A percentile compares a stretch with the other conserved stretches of the same genome.
Evolutionary conservation across 2,888 invertebrate genomes (phyloP).

Genomic region (Ryuthela nishihirai): DNA sequence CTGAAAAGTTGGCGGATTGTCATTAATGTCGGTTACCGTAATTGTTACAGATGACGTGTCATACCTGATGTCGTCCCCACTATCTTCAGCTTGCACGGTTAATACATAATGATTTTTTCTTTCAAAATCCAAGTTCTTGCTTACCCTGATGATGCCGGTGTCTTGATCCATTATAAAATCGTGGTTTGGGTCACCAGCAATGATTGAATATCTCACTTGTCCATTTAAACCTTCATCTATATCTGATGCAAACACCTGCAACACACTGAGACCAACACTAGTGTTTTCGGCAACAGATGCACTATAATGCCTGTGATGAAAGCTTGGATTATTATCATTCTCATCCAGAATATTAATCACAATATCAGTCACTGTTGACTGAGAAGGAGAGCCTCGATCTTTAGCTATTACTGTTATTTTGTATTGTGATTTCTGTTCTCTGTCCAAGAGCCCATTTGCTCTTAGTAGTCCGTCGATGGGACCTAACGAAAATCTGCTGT

Average conservation of each 20-base stretch:
- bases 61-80: constrained; percentile 59
- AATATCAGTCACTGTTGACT: constrained; percentile 65
- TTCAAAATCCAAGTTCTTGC: constrained; percentile 90
- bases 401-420: constrained; percentile 71
- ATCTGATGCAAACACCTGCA: constrained; percentile 59
- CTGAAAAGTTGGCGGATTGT: constrained; percentile 86
- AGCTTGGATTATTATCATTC: constrained; percentile 85
- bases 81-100: constrained; percentile 73
- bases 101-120: constrained; percentile 77
- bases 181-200: constrained; percentile 80
- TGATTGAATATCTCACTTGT: constrained; percentile 85
- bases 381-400: constrained; percentile 81
- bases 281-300: constrained; percentile 89
- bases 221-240: constrained; percentile 79
- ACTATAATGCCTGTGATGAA: constrained; percentile 78
- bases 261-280: constrained; percentile 84
- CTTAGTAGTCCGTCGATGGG: constrained; percentile 80
- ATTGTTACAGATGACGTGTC: constrained; percentile 70
- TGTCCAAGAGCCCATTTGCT: constrained; percentile 79
- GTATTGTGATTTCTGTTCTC: constrained; percentile 73
- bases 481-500: constrained; percentile 74
- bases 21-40: constrained; percentile 84
- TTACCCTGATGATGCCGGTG: constrained; percentile 82
- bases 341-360: constrained; percentile 74
- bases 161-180: constrained; percentile 91